Evolutionary conservation across 2,797 vertebrate genomes (phyloP).

Genomic region (Discoglossus pictus): DNA sequence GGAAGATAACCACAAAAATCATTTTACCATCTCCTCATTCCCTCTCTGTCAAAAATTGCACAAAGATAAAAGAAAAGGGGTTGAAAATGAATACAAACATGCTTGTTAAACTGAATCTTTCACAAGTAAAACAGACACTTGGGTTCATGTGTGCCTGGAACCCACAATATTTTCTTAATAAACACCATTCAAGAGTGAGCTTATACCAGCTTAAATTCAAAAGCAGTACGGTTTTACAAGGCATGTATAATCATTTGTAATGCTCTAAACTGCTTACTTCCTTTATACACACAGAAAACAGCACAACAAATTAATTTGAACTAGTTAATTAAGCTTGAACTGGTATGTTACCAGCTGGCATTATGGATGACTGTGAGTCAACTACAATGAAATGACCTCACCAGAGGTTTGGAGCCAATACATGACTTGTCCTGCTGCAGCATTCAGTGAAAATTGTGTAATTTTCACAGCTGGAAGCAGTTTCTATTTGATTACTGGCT

Average conservation of each 20-base stretch:
- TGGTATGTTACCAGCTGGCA: conserved; percentile 40
- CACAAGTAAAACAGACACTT: no score
- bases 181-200: conserved; percentile 10
- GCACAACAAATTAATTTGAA: conserved; percentile 42
- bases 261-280: conserved; percentile 38
- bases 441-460: conserved; percentile 15
- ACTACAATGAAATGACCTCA: conserved; percentile 38
- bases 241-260: conserved; percentile 29
- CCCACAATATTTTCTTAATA: no score
- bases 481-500: conserved; percentile 19
- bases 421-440: conserved; percentile 13
- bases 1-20: no score
- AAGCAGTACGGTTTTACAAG: conserved; percentile 28
- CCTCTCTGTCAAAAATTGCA: no score
- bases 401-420: conserved; percentile 12
- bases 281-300: conserved; percentile 30
- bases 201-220: no score
- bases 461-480: conserved; percentile 29
- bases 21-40: no score
- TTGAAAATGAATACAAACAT: no score
- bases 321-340: conserved; percentile 50
- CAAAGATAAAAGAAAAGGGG: no score
- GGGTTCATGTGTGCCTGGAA: no score
- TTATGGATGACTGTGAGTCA: conserved; percentile 26
- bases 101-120: no score